Base-by-base conservation (phyloP, 92 coral and sea anemone genomes). In the Anthopleura xanthogrammica region DNA sequence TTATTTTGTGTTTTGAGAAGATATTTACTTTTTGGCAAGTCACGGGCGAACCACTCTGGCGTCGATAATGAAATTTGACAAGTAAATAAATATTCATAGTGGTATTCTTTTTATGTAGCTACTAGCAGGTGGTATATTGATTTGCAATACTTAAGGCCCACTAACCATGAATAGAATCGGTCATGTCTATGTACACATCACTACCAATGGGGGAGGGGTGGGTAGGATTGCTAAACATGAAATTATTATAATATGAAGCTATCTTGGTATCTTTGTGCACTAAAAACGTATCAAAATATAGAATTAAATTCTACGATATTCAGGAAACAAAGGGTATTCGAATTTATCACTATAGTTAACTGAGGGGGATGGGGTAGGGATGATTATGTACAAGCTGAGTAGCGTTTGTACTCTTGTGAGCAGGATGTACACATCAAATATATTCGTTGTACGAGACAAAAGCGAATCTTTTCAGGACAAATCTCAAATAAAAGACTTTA, bases 41-140 rank as follows among this genome's bases (percentile, higher is more conserved):
- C 41, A 23, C 29, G 42, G 74, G 74, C 13, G 20, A 11, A 9
- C 36, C 74, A 14, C 41, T 68, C 41, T 68, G 19, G 41, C 41
- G 11, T 68, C 12, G 14, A 68, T 29, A 68, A 68, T 68, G 74
- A 29, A 65, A 20, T 24, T 68, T 68, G 74, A 4, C 74, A 68
- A 23, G 43, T 12, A 23, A 29, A 5, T 23, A 29, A 23, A 68
- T 68, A 68, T 68, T 68, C 74, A 68, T 68, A 68, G 40, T 3
- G 22, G 10, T 19, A 62, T 23, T 36, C 42, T 36, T 29, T 68
- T 68, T 36, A 68, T 9, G 40, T 68, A 68, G 41, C 19, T 13
- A n/a, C 19, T 29, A 11, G 74, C 74, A 68, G 74, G 74, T 68
- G 74, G 74, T 68, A 68, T 68, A 68, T 9, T 68, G 42, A n/a